Percentiles rank a stretch among this genome's conserved stretches.
Evolutionary conservation across 2,113 vertebrate genomes (phyloP).

Genomic region (Vidua chalybeata): DNA sequence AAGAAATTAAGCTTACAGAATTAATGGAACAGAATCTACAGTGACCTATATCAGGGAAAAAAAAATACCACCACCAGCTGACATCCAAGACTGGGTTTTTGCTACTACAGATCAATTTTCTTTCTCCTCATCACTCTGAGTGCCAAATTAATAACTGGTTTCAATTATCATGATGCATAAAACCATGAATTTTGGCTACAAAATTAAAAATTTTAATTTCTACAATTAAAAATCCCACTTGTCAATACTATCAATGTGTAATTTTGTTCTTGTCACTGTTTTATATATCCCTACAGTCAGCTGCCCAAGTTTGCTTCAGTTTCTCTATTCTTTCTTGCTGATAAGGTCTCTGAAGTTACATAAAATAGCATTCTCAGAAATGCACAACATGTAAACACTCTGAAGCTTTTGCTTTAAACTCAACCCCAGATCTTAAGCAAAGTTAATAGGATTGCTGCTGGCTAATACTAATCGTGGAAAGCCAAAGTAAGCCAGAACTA

Average conservation of each 20-base stretch:
- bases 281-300: neutral
- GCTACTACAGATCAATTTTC: neutral
- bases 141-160: neutral
- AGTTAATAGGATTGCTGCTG: neutral
- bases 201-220: neutral
- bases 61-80: neutral
- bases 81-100: neutral
- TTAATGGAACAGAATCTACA: neutral
- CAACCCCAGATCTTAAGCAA: neutral
- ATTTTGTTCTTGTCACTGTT: neutral
- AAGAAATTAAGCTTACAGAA: conserved; percentile 11
- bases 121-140: neutral
- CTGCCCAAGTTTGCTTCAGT: neutral
- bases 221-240: neutral
- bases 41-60: neutral
- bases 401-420: neutral
- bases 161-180: neutral
- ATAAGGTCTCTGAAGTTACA: conserved; percentile 1
- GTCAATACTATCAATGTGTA: neutral
- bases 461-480: neutral
- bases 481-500: neutral
- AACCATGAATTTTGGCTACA: neutral
- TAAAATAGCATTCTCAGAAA: conserved; percentile 34
- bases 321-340: neutral
- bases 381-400: neutral